A percentile compares a stretch with the other conserved stretches of the same genome.
Conservation (phyloP, 2,888 invertebrate species). For the Drosophila nigritarsus region DNA sequence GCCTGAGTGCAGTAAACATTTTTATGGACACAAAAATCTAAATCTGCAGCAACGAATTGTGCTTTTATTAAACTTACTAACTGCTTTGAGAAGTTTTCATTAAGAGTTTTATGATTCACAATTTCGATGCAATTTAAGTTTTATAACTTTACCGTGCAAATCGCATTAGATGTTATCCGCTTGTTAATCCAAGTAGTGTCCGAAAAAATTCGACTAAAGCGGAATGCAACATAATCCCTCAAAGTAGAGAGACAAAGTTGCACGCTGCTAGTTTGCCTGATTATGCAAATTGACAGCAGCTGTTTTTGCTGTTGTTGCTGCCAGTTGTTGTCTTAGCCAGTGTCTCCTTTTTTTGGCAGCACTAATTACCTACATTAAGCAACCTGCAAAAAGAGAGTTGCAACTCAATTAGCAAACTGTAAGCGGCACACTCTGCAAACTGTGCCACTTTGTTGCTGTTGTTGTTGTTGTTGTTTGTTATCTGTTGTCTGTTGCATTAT, state of each 20-base stretch:
- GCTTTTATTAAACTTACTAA: not conserved
- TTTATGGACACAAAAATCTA: not conserved
- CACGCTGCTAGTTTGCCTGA: constrained; percentile 39
- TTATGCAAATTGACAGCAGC: constrained; percentile 65
- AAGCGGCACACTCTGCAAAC: constrained; percentile 52
- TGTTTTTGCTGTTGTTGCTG: constrained; percentile 15
- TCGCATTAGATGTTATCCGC: constrained; percentile 25
- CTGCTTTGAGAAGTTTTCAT: not conserved
- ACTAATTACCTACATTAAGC: constrained; percentile 74
- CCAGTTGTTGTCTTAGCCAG: constrained; percentile 39
- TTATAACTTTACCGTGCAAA: constrained; percentile 18
- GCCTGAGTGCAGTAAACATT: not conserved
- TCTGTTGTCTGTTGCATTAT: constrained; percentile 53
- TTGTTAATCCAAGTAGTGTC: constrained; percentile 30
- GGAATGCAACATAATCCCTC: constrained; percentile 30
- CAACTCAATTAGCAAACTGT: constrained; percentile 76
- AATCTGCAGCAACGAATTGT: not conserved
- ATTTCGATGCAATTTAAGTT: constrained; percentile 1
- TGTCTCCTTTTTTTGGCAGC: constrained; percentile 46
- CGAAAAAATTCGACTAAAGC: constrained; percentile 1
- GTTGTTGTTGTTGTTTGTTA: constrained; percentile 18
- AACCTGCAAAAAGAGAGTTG: constrained; percentile 75
- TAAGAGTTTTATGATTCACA: not conserved
- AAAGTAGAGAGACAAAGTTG: constrained; percentile 46
- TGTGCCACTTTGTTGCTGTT: constrained; percentile 25